Base-by-base conservation (phyloP, 2,888 invertebrate species). In the Entomobrya proxima region DNA sequence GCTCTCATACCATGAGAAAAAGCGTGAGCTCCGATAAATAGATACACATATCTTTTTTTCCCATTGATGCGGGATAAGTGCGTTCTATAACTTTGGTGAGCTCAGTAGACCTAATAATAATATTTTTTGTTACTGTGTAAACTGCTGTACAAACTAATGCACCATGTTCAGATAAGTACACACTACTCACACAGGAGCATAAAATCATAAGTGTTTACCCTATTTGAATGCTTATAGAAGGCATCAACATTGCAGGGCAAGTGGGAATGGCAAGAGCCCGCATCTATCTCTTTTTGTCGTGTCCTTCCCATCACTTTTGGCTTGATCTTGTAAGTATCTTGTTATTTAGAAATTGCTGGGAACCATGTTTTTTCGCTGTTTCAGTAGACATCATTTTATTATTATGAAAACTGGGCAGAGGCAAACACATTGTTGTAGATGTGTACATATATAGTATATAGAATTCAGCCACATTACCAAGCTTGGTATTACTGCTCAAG, bases 251-350 rank as follows among this genome's bases (percentile, higher is more conserved):
- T n/a, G n/a, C n/a, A 40, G 21, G 67, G 72, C 21, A 58, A 69
- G 37, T 69, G 79, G 69, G 27, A 79, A 50, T 79, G 55, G 30
- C 58, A 80, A 30, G n/a, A 81, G 18, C 81, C 81, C 81, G 81
- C 81, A 74, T 81, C 32, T 61, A 4, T 50, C 2, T 44, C 40
- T 18, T 40, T 27, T n/a, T 21, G 18, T 32, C 64, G 30, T 61
- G 61, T 61, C 32, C 30, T 77, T 44, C 52, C 18, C 40, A 76
- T 77, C 77, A 64, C 44, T 78, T 64, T 78, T 64, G 44, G 61
- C 44, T 78, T 78, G 64, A 78, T 78, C 64, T 50, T 24, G 32
- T 64, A 30, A 18, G 35, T 50, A 52, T 37, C 9, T 79, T 79
- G 79, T 30, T 67, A n/a, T n/a, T n/a, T n/a, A 35, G 30, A 13